Evolutionary conservation across 2,113 vertebrate genomes (phyloP), one percentile per base, ranked within the genome.

Genomic region (Lophura nycthemera): DNA sequence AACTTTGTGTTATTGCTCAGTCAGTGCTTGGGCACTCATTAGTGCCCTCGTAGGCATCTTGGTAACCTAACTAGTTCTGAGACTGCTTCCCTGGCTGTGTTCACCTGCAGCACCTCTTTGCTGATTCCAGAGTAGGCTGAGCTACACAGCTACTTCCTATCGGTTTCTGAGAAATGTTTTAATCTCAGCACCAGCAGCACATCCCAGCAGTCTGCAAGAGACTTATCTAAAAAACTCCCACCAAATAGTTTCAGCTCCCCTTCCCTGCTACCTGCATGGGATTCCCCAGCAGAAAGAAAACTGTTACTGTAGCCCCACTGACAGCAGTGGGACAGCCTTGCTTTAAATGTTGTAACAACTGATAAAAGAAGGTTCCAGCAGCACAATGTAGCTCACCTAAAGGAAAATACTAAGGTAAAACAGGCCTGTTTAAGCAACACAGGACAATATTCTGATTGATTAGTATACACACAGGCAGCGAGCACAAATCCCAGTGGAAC

Each of bases 321-420:
- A 63, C 45, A 65, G 82, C 25, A 34, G 25, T 30, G 18, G 56
- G 18, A 20, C 36, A 18, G 27, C 0, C 0, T 30, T 25, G 75
- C 59, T 60, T 73, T 80, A 70, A 65, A 75, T 14, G 25, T 77
- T 78, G 74, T 29, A 60, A 45, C 7, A 56, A n/a, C 38, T 22
- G 10, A 38, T 64, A 29, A 59, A 84, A 78, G 57, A 60, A 9
- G 4, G 3, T 50, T 78, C 40, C 71, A 79, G 47, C 19, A 43
- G 65, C 30, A 78, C 1, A 30, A 34, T 52, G n/a, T 20, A 73
- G 42, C 38, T 73, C 27, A 56, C 52, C 38, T 56, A 42, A 56
- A 42, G 36, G 45, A 86, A 81, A 94, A 72, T 8, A 67, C 6
- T 4, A 32, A 1, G 1, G n/a, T 27, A 71, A 25, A 71, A 36